phyloP scores from a whole-genome alignment of 2,797 vertebrate species.

The Propithecus deckenii region DNA sequence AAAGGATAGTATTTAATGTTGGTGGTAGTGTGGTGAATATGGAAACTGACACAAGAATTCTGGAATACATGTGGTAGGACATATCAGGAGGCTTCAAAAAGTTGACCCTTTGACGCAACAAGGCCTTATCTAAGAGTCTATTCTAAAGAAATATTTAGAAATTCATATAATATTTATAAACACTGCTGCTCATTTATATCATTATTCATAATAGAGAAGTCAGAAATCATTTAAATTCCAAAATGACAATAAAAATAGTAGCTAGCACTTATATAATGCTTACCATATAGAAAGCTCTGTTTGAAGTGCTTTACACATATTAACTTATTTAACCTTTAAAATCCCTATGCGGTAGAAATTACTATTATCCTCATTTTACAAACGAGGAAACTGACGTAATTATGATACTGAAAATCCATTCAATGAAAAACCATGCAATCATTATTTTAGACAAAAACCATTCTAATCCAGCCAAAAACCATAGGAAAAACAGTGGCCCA shows the following conservation, averaged over 20 bases:
- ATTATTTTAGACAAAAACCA: background rate
- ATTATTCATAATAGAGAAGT: slow-evolving; percentile 8
- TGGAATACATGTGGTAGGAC: background rate
- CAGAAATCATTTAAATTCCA: background rate
- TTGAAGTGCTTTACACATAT: background rate
- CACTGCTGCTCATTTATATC: background rate
- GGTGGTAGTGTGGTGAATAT: background rate
- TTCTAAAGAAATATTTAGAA: slow-evolving; percentile 8
- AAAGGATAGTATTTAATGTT: background rate
- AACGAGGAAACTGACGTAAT: background rate
- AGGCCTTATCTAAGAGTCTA: background rate
- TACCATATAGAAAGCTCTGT: background rate
- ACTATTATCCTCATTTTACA: background rate
- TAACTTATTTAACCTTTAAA: background rate
- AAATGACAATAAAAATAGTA: slow-evolving; percentile 19
- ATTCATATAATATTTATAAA: slow-evolving; percentile 13
- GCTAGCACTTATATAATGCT: background rate
- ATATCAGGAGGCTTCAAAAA: background rate
- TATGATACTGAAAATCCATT: background rate
- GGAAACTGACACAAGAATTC: background rate
- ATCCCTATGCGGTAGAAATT: background rate
- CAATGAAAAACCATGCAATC: background rate
- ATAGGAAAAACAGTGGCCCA: background rate
- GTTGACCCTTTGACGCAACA: background rate
- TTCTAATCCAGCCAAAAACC: background rate